These are phyloP conservation scores for Chelonoidis abingdonii DNA, from an alignment of 2,113 vertebrate genomes.

Conservation along the genomic window DNA sequence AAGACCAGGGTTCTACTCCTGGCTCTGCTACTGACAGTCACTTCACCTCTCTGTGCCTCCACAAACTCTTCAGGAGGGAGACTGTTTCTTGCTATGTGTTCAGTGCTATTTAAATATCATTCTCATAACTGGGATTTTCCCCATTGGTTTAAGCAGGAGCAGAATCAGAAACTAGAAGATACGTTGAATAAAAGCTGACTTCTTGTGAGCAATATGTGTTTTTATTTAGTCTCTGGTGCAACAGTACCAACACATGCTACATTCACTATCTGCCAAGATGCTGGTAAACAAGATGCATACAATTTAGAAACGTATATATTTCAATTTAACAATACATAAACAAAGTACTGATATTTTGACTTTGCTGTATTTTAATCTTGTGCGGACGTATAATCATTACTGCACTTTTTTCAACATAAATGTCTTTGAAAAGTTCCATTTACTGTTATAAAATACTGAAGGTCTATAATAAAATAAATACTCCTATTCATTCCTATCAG, in stretches of 20 bases:
- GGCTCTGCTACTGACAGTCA: background rate
- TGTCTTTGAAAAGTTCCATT: background rate
- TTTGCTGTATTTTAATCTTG: background rate
- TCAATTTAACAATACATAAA: background rate
- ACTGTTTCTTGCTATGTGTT: background rate
- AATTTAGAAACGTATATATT: background rate
- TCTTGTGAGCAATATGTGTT: background rate
- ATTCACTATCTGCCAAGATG: background rate
- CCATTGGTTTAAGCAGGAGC: background rate
- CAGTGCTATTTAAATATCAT: background rate
- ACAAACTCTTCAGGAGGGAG: background rate
- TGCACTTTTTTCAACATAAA: background rate
- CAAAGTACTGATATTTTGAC: background rate
- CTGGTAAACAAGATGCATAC: background rate
- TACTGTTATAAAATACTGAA: background rate
- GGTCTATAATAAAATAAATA: background rate
- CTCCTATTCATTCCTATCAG: background rate
- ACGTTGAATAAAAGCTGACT: background rate
- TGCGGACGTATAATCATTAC: background rate
- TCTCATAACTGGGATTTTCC: background rate
- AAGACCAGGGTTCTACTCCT: background rate
- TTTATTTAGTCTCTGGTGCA: background rate
- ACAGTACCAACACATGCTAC: background rate
- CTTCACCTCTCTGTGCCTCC: background rate
- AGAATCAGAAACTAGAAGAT: background rate